A percentile compares a stretch with the other conserved stretches of the same genome.
phyloP scores from a whole-genome alignment of 2,888 invertebrate genomes.

The Drosophila paramelanica region DNA sequence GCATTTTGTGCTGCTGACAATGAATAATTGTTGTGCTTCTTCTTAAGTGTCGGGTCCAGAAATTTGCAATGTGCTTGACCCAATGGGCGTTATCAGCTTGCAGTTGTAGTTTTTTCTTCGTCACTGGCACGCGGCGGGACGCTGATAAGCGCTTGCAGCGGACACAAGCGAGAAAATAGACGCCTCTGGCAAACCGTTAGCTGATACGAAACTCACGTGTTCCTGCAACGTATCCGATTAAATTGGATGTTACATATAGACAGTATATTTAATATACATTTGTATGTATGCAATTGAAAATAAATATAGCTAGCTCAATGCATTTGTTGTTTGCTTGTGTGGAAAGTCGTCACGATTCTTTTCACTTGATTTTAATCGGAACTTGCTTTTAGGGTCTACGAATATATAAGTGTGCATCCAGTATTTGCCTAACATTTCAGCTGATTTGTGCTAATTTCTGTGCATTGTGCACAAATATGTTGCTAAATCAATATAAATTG shows the following conservation, averaged over 20 bases:
- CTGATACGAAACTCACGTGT: slow-evolving; percentile 68
- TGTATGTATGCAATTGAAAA: neutral
- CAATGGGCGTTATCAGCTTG: slow-evolving; percentile 59
- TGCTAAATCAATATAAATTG: slow-evolving; percentile 81
- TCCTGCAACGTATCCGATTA: slow-evolving; percentile 56
- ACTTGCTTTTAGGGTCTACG: slow-evolving; percentile 33
- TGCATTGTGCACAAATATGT: slow-evolving; percentile 56
- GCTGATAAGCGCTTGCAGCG: slow-evolving; percentile 52
- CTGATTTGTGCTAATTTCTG: slow-evolving; percentile 74
- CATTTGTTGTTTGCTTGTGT: slow-evolving; percentile 8
- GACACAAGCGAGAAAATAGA: slow-evolving; percentile 40
- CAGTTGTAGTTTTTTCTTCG: slow-evolving; percentile 29
- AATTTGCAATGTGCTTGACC: slow-evolving; percentile 62
- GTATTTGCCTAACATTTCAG: slow-evolving; percentile 73
- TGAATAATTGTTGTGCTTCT: neutral
- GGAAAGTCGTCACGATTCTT: slow-evolving; percentile 52
- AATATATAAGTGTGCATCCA: slow-evolving; percentile 7
- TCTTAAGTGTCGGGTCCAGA: neutral
- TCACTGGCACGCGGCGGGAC: slow-evolving; percentile 66
- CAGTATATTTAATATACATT: slow-evolving; percentile 1
- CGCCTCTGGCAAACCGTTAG: slow-evolving; percentile 35
- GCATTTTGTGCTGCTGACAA: neutral
- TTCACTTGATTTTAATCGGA: neutral
- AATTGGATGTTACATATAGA: slow-evolving; percentile 12
- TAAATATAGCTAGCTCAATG: neutral